Evolutionary conservation across 2,888 invertebrate species (phyloP).

Genomic region (Ptilodon capucinus): DNA sequence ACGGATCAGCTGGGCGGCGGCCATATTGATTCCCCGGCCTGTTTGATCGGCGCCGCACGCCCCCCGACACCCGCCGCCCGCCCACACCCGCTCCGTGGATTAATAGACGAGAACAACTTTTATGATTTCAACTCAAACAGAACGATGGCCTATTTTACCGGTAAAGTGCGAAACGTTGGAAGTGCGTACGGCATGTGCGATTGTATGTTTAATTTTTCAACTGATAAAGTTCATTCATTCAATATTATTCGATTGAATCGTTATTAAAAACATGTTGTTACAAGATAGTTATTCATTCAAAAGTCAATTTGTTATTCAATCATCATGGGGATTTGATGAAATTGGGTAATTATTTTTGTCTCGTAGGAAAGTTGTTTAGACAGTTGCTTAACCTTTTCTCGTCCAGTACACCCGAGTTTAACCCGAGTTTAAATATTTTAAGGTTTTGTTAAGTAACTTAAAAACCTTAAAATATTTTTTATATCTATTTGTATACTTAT

Average conservation of each 20-base stretch:
- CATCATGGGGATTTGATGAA: neutral
- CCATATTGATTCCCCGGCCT: conserved; percentile 82
- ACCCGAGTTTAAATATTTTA: no score
- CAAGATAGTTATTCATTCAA: no score
- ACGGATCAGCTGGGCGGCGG: conserved; percentile 82
- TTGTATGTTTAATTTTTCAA: neutral
- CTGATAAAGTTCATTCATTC: neutral
- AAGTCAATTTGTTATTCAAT: neutral
- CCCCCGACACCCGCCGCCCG: conserved; percentile 47
- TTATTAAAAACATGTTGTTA: neutral
- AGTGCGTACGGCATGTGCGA: neutral
- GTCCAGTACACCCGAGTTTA: neutral
- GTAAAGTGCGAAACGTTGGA: neutral
- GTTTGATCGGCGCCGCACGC: conserved; percentile 76
- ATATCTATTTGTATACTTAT: no score
- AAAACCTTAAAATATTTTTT: no score
- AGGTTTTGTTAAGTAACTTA: no score
- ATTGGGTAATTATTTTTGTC: neutral
- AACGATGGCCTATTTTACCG: conserved; percentile 51
- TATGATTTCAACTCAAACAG: conserved; percentile 81
- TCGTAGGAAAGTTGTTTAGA: neutral
- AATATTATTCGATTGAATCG: neutral
- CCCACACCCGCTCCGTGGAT: conserved; percentile 61
- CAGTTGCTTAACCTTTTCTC: neutral
- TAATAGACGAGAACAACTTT: conserved; percentile 81